These are phyloP conservation scores for Syngnathoides biaculeatus DNA, from an alignment of 2,113 vertebrate species.

Conservation along the genomic window DNA sequence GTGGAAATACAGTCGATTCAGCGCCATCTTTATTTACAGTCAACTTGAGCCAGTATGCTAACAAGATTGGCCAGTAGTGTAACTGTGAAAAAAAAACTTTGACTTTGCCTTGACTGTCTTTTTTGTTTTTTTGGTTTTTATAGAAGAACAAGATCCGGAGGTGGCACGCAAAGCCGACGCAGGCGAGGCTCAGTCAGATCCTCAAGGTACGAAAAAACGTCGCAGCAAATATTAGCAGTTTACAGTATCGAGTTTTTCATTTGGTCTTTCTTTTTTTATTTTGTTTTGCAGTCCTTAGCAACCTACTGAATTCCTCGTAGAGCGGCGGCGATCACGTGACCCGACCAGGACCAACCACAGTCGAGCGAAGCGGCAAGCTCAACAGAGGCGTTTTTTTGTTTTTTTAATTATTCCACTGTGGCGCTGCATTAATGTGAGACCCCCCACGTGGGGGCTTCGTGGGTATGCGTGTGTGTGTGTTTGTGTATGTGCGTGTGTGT, in stretches of 20 bases:
- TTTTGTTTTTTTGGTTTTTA: too few relatives aligned
- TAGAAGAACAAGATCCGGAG: constrained; percentile 64
- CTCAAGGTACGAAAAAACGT: constrained; percentile 59
- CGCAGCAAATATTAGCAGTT: background rate
- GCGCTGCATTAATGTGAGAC: constrained; percentile 62
- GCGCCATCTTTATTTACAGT: constrained; percentile 50
- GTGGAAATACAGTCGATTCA: constrained; percentile 30
- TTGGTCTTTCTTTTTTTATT: background rate
- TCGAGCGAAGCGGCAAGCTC: constrained; percentile 54
- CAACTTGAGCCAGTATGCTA: constrained; percentile 21
- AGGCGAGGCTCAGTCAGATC: constrained; percentile 59
- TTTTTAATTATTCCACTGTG: too few relatives aligned
- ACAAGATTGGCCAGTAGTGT: background rate
- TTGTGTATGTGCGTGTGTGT: constrained; percentile 21
- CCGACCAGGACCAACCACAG: constrained; percentile 42
- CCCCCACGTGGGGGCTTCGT: constrained; percentile 46
- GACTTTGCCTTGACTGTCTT: background rate
- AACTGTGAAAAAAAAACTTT: constrained; percentile 14
- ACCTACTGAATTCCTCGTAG: constrained; percentile 60
- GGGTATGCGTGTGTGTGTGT: constrained; percentile 22
- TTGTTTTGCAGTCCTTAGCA: constrained; percentile 53
- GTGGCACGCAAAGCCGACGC: constrained; percentile 57
- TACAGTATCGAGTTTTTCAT: background rate
- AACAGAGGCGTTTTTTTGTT: constrained; percentile 51
- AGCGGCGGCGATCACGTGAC: constrained; percentile 38